Conservation (phyloP, 2,113 vertebrate species). For the Emydocephalus ijimae region DNA sequence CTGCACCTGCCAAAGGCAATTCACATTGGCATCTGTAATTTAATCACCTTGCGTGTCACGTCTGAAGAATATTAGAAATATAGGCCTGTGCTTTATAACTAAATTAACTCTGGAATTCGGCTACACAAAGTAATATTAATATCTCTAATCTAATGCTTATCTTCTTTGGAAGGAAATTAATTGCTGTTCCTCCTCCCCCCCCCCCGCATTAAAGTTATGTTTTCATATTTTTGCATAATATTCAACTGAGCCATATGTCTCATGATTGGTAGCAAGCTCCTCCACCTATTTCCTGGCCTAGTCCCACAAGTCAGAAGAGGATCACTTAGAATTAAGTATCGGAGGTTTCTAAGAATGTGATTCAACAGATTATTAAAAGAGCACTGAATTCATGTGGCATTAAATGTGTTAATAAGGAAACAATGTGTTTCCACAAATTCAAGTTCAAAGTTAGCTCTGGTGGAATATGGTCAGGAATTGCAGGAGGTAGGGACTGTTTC, state of each 20-base stretch:
- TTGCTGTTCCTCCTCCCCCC: conserved; percentile 47
- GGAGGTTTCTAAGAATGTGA: background rate
- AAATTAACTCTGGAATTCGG: conserved; percentile 65
- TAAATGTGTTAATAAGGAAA: background rate
- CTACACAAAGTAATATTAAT: conserved; percentile 58
- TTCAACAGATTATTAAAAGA: background rate
- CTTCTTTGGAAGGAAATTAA: conserved; percentile 68
- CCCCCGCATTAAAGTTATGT: conserved; percentile 50
- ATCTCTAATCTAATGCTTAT: conserved; percentile 63
- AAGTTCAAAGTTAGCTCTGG: background rate
- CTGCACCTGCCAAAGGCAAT: conserved; percentile 57
- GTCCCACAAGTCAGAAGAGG: background rate
- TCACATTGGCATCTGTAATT: conserved; percentile 63
- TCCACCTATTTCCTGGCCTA: background rate
- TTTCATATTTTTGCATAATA: conserved; percentile 51
- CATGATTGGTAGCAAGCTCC: background rate
- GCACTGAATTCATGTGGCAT: background rate
- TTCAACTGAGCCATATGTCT: conserved; percentile 30
- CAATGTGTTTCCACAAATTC: background rate
- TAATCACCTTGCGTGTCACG: conserved; percentile 61
- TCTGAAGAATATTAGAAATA: conserved; percentile 47
- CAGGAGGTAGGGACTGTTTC: background rate
- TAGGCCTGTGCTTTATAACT: conserved; percentile 32
- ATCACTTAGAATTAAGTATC: background rate
- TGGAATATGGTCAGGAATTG: background rate